Percentiles rank a stretch among this genome's conserved stretches.
Conservation (phyloP, 2,888 invertebrate genomes). For the Eristalis intricaria region DNA sequence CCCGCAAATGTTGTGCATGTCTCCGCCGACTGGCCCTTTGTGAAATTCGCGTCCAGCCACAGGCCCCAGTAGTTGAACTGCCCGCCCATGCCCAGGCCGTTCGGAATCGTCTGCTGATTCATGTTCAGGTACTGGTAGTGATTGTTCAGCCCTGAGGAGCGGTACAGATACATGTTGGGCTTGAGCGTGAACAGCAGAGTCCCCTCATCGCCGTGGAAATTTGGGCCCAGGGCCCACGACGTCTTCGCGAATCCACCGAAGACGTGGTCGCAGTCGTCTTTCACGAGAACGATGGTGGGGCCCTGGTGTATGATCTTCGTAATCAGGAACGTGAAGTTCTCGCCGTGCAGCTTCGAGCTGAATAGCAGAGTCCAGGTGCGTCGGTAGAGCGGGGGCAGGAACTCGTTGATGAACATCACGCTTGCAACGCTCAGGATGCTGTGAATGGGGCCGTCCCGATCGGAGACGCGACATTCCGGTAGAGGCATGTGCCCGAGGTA, state of each 20-base stretch:
- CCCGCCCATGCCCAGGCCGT: slow-evolving; percentile 95
- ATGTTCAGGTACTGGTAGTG: slow-evolving; percentile 94
- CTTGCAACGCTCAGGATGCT: slow-evolving; percentile 85
- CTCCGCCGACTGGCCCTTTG: slow-evolving; percentile 88
- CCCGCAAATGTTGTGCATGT: slow-evolving; percentile 91
- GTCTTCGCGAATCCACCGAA: slow-evolving; percentile 93
- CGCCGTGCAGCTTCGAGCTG: slow-evolving; percentile 91
- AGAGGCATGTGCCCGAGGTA: background rate
- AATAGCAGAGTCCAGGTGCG: slow-evolving; percentile 91
- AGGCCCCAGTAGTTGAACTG: slow-evolving; percentile 92
- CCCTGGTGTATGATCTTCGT: slow-evolving; percentile 89
- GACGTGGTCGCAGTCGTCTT: slow-evolving; percentile 88
- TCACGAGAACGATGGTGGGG: slow-evolving; percentile 89
- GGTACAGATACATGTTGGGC: slow-evolving; percentile 88
- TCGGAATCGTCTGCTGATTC: slow-evolving; percentile 94
- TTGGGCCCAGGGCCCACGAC: slow-evolving; percentile 87
- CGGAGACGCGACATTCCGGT: slow-evolving; percentile 42
- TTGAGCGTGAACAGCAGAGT: slow-evolving; percentile 91
- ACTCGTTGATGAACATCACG: slow-evolving; percentile 88
- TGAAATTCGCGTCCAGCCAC: slow-evolving; percentile 91
- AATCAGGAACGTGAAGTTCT: slow-evolving; percentile 89
- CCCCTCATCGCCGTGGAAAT: slow-evolving; percentile 87
- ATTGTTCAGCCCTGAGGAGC: slow-evolving; percentile 89
- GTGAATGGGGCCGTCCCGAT: background rate
- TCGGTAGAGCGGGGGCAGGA: slow-evolving; percentile 87